These are phyloP conservation scores for Orius insidiosus DNA, from an alignment of 1,140 invertebrate genomes.

Conservation along the genomic window DNA sequence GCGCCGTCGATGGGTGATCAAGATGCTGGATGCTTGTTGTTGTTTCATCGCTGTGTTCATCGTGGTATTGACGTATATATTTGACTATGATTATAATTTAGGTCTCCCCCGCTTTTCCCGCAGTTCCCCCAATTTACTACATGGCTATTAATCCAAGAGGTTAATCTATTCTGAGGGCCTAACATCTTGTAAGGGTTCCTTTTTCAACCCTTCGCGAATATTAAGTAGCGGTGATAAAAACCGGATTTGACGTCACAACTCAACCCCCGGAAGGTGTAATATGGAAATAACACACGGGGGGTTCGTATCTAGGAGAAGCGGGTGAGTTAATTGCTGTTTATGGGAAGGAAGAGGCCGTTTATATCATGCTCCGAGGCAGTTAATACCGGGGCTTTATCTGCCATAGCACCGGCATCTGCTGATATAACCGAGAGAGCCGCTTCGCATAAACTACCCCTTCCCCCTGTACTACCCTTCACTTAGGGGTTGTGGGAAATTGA, in stretches of 20 bases:
- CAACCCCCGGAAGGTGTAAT: conserved; percentile 4
- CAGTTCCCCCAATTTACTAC: no score
- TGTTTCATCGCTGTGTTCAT: no score
- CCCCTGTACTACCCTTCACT: not conserved
- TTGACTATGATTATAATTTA: no score
- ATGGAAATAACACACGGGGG: conserved; percentile 10
- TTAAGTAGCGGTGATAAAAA: not conserved
- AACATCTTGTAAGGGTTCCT: no score
- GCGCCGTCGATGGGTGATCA: no score
- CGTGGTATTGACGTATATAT: no score
- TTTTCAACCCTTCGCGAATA: no score
- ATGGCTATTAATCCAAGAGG: no score
- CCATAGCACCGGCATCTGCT: conserved; percentile 7
- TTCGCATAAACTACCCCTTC: conserved; percentile 6
- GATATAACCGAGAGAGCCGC: conserved; percentile 7
- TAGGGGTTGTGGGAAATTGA: conserved; percentile 8
- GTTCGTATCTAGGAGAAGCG: conserved; percentile 4
- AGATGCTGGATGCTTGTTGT: no score
- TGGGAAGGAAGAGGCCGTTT: conserved; percentile 11
- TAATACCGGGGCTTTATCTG: conserved; percentile 11
- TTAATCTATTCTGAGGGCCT: no score
- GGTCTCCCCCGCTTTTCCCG: no score
- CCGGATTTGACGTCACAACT: conserved; percentile 4
- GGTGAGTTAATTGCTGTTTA: conserved; percentile 10
- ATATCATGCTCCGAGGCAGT: conserved; percentile 9